phyloP scores from a whole-genome alignment of 2,888 invertebrate genomes.

The Lottia gigantea region DNA sequence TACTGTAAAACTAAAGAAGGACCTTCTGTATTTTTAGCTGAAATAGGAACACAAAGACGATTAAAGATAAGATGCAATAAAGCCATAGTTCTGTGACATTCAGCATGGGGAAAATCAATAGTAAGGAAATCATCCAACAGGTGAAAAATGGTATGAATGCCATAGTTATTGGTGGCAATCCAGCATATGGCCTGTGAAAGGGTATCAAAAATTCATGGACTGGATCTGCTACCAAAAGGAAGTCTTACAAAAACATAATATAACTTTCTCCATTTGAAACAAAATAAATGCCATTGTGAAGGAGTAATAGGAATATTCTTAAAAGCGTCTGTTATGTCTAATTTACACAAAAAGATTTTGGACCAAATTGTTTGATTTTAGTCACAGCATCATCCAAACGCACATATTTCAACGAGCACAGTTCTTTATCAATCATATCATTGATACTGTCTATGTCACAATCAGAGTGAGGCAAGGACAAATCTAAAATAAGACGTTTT shows the following conservation, averaged over 20 bases:
- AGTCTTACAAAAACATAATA: constrained; percentile 24
- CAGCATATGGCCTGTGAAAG: background rate
- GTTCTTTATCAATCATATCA: background rate
- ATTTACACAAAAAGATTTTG: background rate
- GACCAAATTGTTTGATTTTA: background rate
- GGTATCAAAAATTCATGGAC: constrained; percentile 20
- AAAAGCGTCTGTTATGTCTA: background rate
- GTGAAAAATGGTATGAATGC: constrained; percentile 16
- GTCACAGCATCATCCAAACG: background rate
- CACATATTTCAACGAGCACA: constrained; percentile 3
- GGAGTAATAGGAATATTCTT: constrained; percentile 11
- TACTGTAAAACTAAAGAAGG: constrained; percentile 21
- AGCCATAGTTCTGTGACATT: constrained; percentile 14
- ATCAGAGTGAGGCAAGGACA: background rate
- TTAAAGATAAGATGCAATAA: constrained; percentile 12
- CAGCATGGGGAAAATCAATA: constrained; percentile 14
- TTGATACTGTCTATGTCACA: background rate
- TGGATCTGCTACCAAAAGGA: constrained; percentile 21
- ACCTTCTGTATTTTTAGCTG: constrained; percentile 19
- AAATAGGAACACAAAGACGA: constrained; percentile 17
- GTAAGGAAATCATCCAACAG: constrained; percentile 28
- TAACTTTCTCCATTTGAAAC: constrained; percentile 11
- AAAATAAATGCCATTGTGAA: constrained; percentile 1
- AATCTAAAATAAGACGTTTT: background rate
- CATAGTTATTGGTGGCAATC: constrained; percentile 14